phyloP scores from a whole-genome alignment of 2,888 invertebrate species.

The Tryphoninae sp. region DNA sequence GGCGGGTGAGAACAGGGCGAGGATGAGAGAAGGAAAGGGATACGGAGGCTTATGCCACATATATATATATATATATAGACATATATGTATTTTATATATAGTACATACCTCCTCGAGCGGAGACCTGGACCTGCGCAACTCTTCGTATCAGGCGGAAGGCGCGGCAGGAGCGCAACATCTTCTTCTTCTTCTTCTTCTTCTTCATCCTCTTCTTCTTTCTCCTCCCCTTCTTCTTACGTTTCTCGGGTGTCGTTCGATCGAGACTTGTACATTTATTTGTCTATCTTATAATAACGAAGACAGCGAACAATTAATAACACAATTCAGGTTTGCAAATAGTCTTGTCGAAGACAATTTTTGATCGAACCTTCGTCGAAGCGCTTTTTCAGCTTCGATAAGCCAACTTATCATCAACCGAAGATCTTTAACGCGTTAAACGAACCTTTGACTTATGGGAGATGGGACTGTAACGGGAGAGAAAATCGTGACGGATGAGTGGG shows the following conservation, averaged over 20 bases:
- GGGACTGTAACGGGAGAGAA: neutral
- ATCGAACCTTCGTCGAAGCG: neutral
- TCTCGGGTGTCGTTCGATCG: constrained; percentile 58
- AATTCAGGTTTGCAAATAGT: constrained; percentile 32
- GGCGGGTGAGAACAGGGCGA: constrained; percentile 5
- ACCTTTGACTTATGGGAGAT: neutral
- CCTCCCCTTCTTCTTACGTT: constrained; percentile 36
- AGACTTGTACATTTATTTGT: constrained; percentile 19
- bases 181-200: constrained; percentile 38
- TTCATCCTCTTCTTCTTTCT: constrained; percentile 21
- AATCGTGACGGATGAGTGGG: constrained; percentile 2
- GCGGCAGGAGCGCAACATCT: constrained; percentile 48
- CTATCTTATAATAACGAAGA: constrained; percentile 24
- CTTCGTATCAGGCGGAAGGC: constrained; percentile 52
- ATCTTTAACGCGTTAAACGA: constrained; percentile 4
- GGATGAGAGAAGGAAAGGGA: constrained; percentile 11
- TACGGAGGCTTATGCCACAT: constrained; percentile 17
- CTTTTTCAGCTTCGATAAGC: neutral
- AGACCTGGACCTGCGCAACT: constrained; percentile 63
- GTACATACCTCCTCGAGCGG: constrained; percentile 6
- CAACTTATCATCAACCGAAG: neutral
- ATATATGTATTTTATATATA: neutral
- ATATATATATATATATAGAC: neutral
- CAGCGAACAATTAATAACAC: constrained; percentile 37
- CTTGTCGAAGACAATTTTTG: neutral